phyloP scores from a whole-genome alignment of 1,140 invertebrate species.

The Pararge aegeria region DNA sequence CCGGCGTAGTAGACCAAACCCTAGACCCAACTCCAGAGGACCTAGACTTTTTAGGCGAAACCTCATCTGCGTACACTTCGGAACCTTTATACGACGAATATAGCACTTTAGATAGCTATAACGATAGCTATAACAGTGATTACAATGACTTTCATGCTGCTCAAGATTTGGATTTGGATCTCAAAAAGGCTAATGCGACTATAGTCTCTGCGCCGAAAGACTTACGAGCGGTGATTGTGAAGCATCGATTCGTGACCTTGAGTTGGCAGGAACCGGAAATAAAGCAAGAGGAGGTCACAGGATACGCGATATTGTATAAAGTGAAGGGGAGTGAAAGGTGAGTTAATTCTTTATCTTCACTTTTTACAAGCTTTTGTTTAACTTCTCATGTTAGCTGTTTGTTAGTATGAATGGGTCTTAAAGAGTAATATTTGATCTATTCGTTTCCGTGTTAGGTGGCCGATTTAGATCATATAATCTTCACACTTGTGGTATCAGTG shows the following conservation, averaged over 20 bases:
- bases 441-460: too few species aligned
- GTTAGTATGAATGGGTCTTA: too few species aligned
- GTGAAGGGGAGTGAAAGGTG: conserved; percentile 65
- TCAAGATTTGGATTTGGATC: conserved; percentile 44
- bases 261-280: conserved; percentile 60
- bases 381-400: too few species aligned
- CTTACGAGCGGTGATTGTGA: conserved; percentile 62
- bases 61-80: conserved; percentile 68
- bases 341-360: conserved; percentile 17
- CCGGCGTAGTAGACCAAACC: conserved; percentile 23
- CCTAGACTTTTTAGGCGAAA: conserved; percentile 74
- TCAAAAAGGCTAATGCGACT: conserved; percentile 40
- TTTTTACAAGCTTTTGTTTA: conserved; percentile 1
- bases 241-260: conserved; percentile 68
- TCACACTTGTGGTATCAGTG: too few species aligned
- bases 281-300: conserved; percentile 44
- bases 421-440: too few species aligned
- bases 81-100: conserved; percentile 42
- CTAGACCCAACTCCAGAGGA: conserved; percentile 28
- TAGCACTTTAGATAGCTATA: conserved; percentile 14
- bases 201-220: conserved; percentile 44
- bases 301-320: conserved; percentile 57
- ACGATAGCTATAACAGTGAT: not conserved
- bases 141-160: conserved; percentile 54
- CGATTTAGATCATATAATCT: too few species aligned